Conservation (phyloP, 1,140 invertebrate species). For the Platorchestia sp. region DNA sequence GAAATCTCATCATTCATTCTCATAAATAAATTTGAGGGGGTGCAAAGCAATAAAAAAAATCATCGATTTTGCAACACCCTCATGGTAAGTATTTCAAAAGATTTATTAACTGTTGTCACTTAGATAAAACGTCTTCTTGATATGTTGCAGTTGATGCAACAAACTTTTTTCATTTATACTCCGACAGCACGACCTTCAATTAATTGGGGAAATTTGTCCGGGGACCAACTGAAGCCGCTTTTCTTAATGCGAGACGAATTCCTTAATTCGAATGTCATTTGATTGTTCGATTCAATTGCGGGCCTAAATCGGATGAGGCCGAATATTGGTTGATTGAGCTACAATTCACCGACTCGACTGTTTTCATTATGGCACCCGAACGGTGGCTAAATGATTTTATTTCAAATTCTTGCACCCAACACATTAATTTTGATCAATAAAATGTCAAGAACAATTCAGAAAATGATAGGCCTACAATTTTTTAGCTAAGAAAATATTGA, state of each 20-base stretch:
- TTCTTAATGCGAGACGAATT: not conserved
- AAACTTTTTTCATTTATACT: not conserved
- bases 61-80: too few relatives aligned
- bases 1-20: too few relatives aligned
- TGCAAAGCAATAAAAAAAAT: too few relatives aligned
- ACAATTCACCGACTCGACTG: not conserved
- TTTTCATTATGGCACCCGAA: not conserved
- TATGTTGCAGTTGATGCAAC: too few relatives aligned
- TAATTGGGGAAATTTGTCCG: not conserved
- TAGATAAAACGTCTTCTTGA: too few relatives aligned
- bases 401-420: not conserved
- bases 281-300: not conserved
- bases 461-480: too few relatives aligned
- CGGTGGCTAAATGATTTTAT: not conserved
- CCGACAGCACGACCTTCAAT: not conserved
- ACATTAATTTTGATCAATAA: too few relatives aligned
- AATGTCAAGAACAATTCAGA: too few relatives aligned
- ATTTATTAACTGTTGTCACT: too few relatives aligned
- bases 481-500: not conserved
- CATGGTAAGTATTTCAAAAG: too few relatives aligned
- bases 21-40: too few relatives aligned
- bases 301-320: not conserved
- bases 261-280: not conserved
- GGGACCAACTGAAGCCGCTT: not conserved
- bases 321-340: not conserved